Percentiles rank a stretch among this genome's conserved stretches.
phyloP scores from a whole-genome alignment of 2,113 vertebrate species.

The Arvicanthis niloticus region DNA sequence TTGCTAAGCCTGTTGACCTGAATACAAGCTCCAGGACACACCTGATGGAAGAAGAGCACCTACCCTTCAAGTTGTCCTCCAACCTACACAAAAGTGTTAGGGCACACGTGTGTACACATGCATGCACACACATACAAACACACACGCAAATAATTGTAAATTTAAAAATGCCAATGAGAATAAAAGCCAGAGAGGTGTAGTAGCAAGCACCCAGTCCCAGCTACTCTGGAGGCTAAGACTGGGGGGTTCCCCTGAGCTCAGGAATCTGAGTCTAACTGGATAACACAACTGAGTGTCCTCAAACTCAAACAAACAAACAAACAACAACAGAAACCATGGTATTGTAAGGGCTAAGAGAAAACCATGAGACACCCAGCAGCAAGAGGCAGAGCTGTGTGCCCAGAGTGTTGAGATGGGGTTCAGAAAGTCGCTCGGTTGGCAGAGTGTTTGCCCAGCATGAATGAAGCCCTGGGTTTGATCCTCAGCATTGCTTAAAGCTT shows the following conservation, averaged over 20 bases:
- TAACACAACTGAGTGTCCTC: not conserved
- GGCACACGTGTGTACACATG: not conserved
- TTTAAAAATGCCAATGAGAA: not conserved
- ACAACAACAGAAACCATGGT: not conserved
- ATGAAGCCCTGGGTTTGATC: not conserved
- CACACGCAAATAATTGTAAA: not conserved
- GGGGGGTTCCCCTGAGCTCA: not conserved
- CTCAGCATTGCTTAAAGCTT: not conserved
- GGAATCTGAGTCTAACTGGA: not conserved
- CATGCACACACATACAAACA: not conserved
- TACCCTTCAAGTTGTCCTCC: not conserved
- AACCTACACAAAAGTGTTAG: not conserved
- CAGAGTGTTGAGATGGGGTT: not conserved
- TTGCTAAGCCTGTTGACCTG: not conserved
- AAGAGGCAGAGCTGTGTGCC: not conserved
- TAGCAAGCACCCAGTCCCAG: not conserved
- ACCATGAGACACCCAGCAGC: not conserved
- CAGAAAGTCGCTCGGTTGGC: not conserved
- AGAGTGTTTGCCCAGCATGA: not conserved
- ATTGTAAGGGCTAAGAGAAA: not conserved
- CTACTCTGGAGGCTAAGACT: not conserved
- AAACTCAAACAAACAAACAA: not conserved
- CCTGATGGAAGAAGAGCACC: not conserved
- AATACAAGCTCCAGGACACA: not conserved
- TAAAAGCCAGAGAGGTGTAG: not conserved